Base-by-base conservation (phyloP, 2,113 vertebrate genomes). In the Aptenodytes patagonicus region DNA sequence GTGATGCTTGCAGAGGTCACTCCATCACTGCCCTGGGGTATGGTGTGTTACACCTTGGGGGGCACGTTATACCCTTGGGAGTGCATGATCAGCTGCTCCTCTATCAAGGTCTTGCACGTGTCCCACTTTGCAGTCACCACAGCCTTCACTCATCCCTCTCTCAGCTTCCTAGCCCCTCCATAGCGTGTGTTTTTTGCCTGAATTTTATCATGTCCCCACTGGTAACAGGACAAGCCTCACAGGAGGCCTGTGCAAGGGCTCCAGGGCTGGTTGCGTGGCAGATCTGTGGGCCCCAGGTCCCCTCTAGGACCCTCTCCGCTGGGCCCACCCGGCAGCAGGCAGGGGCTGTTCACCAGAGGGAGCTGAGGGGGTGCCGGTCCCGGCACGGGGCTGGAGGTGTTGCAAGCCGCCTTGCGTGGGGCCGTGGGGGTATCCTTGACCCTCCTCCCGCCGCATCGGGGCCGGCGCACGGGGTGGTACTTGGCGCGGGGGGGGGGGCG, bases 31-130 rank as follows among this genome's bases (percentile, higher is more conserved):
- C 34, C 17, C 24, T 20, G 61, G 20, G 31, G 7, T n/a, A 21
- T 12, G 19, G 61, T 3, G 10, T 36, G n/a, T 49, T 20, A 38
- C 32, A 69, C 11, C 29, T 20, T 17, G n/a, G 26, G 17, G 62
- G 22, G 8, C 38, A 46, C 0, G 0, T 51, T 44, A 8, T 7
- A 71, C 34, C 24, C 38, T 15, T 24, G n/a, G n/a, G 32, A 42
- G 29, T 22, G 40, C 6, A 13, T 2, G 2, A 15, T 40, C 40
- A 40, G 40, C 75, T n/a, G 31, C 17, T 75, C 17, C 13, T 82
- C 34, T 38, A 2, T 4, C 7, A 6, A 1, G 2, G 31, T 17
- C 54, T 44, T 15, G 0, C 7, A 9, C 16, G 42, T 22, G 13
- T 26, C 44, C 29, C 32, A 22, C n/a, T 88, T 29, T 8, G 75